Base-by-base conservation (phyloP, 2,888 invertebrate species). In the Tryphoninae sp. region DNA sequence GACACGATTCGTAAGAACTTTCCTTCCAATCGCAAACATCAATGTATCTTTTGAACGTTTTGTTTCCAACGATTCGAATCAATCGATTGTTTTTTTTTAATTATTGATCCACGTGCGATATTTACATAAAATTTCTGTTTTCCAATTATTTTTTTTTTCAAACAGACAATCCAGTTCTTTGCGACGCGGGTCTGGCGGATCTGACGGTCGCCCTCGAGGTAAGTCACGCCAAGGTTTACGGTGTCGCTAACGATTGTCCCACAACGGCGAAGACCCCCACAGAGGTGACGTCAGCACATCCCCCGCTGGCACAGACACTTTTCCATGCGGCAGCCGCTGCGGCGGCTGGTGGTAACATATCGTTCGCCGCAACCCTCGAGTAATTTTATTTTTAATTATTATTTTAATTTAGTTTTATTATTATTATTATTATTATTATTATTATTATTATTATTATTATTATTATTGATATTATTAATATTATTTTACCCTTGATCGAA, bases 141-240 rank as follows among this genome's bases (percentile, higher is more conserved):
- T 51, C 2, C 33, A 40, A 42, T 45, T 71, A 40, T 82, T 74
- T 1, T 58, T 74, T 1, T 58, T 81, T 78, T 51, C 78, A 23
- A 26, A 94, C 93, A 97, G 97, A 96, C 90, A 97, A 97, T 92
- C 97, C 97, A 68, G 95, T 97, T 78, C 92, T 96, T 84, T 97
- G 97, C 90, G 96, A 96, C 89, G 95, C 95, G 75, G 94, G 94
- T 9, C 92, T 96, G 78, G 95, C 94, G 84, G 96, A 96, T 91
- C 93, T 96, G 84, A 94, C 94, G 84, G 94, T 95, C 0, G 93
- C 95, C 76, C 93, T 96, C 92, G 95, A 95, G 89, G 94, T 94
- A 45, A 94, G 96, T 89, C 95, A 96, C 88, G 95, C 96, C 1
- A 94, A 95, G 80, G 93, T 96, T 68, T 95, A 94, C 82, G 96